These are phyloP conservation scores for Coregonus clupeaformis DNA, from an alignment of 2,113 vertebrate genomes.

Conservation along the genomic window DNA sequence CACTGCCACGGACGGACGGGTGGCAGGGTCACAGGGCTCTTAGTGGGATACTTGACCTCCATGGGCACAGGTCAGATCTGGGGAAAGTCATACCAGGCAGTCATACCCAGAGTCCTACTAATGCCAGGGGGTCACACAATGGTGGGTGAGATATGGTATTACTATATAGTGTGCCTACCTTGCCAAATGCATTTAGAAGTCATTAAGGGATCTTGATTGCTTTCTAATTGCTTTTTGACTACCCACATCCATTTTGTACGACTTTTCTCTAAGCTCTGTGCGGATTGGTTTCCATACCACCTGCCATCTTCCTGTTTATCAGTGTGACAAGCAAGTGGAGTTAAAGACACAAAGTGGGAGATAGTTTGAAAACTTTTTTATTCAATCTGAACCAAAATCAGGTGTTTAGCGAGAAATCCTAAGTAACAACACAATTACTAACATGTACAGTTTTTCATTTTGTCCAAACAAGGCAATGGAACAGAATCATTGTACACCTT, in stretches of 20 bases:
- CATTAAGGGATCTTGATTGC: conserved; percentile 8
- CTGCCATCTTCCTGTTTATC: neutral
- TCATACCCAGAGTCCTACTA: neutral
- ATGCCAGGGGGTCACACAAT: neutral
- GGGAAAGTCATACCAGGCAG: too few relatives aligned
- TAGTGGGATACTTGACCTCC: conserved; percentile 14
- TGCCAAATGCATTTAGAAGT: neutral
- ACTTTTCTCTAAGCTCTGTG: conserved; percentile 5
- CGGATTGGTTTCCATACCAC: neutral
- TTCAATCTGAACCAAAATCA: too few relatives aligned
- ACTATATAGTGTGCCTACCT: neutral
- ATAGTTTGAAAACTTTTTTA: neutral
- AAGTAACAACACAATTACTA: too few relatives aligned
- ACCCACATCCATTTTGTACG: neutral
- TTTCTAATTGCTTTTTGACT: conserved; percentile 7
- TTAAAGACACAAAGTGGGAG: neutral
- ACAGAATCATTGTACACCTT: too few relatives aligned
- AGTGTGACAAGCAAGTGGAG: neutral
- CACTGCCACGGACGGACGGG: neutral
- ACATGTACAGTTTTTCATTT: too few relatives aligned
- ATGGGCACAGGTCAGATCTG: neutral
- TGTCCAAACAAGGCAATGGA: too few relatives aligned
- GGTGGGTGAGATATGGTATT: neutral
- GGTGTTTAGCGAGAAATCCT: too few relatives aligned
- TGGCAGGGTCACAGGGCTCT: conserved; percentile 14